Conservation (phyloP, 2,888 invertebrate species). For the Diachrysia chrysitis region DNA sequence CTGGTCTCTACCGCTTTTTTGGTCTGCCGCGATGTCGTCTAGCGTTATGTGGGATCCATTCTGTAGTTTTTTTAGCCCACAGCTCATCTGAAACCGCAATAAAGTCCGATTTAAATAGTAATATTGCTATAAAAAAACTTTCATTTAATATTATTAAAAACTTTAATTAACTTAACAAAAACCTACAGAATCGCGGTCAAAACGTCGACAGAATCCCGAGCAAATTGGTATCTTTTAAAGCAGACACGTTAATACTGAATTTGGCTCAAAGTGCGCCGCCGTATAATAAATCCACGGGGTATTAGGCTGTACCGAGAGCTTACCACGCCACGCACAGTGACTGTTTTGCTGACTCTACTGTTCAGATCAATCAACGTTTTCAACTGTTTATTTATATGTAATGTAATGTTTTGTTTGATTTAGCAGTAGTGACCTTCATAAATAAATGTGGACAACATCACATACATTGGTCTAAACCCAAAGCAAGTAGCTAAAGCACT, state of each 20-base stretch:
- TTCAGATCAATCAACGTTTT: neutral
- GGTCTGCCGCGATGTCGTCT: too few relatives aligned
- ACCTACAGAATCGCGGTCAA: neutral
- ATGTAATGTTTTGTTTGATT: neutral
- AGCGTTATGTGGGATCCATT: too few relatives aligned
- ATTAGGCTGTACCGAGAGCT: neutral
- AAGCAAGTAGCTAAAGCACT: too few relatives aligned
- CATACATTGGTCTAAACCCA: too few relatives aligned
- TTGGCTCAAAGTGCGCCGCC: neutral
- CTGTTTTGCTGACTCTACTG: conserved; percentile 4
- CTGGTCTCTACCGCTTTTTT: too few relatives aligned
- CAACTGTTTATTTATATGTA: neutral
- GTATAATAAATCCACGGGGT: neutral
- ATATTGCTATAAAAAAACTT: too few relatives aligned
- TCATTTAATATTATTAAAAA: too few relatives aligned
- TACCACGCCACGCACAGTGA: neutral
- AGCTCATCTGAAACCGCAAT: too few relatives aligned
- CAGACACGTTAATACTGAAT: conserved; percentile 3
- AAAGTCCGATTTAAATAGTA: too few relatives aligned
- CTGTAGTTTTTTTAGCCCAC: too few relatives aligned
- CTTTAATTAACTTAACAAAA: neutral
- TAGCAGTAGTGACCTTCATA: too few relatives aligned
- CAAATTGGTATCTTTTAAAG: neutral
- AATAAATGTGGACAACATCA: too few relatives aligned
- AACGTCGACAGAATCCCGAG: neutral